Percentiles rank a stretch among this genome's conserved stretches.
Evolutionary conservation across 2,113 vertebrate genomes (phyloP).

Genomic region (Empidonax alnorum): DNA sequence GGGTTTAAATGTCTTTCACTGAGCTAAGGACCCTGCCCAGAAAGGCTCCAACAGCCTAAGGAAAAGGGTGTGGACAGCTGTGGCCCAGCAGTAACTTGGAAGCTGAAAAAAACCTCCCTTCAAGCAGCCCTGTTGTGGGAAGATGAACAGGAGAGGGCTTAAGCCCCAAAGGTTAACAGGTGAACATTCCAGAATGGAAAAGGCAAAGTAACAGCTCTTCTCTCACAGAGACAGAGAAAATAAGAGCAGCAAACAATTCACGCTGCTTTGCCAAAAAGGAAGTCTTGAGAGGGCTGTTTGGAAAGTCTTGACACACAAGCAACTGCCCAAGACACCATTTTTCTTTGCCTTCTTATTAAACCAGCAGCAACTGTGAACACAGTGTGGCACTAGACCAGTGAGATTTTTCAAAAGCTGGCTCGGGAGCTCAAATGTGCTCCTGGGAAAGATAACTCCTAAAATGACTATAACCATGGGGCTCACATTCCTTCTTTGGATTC

Average conservation of each 20-base stretch:
- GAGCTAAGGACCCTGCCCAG: background rate
- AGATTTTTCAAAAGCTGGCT: background rate
- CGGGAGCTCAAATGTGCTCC: background rate
- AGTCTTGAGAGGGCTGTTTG: background rate
- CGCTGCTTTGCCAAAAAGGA: background rate
- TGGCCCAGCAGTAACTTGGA: background rate
- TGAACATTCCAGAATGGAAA: background rate
- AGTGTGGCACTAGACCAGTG: background rate
- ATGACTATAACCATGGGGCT: background rate
- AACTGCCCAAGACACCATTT: background rate
- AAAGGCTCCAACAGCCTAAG: background rate
- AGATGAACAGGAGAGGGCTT: background rate
- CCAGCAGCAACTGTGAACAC: background rate
- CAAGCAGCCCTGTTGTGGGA: background rate
- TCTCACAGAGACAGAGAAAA: background rate
- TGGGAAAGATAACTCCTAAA: background rate
- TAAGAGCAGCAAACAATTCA: background rate
- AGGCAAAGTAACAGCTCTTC: background rate
- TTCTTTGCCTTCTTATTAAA: background rate
- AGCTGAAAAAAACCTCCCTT: background rate
- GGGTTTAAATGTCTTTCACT: background rate
- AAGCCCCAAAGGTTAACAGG: background rate
- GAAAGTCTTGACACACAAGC: background rate
- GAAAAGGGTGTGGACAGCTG: background rate
- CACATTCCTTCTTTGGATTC: background rate